Conservation (phyloP, 1,140 invertebrate species). For the Cyphomyrmex costatus region DNA sequence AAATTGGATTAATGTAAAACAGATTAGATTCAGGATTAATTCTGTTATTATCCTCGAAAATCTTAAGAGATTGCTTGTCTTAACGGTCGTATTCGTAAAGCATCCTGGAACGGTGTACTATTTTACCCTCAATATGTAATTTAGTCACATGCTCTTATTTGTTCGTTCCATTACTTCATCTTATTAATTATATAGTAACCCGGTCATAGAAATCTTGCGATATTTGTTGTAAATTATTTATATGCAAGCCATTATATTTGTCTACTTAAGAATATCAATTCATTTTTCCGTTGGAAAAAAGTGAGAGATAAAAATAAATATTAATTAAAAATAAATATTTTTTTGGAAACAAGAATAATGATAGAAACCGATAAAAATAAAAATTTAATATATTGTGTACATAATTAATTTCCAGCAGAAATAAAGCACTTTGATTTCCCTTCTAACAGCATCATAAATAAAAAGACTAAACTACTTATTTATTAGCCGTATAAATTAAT, state of each 20-base stretch:
- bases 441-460: not conserved
- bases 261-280: not conserved
- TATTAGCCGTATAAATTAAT: too few species aligned
- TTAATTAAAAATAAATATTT: not conserved
- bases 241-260: not conserved
- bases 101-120: slow-evolving; percentile 48
- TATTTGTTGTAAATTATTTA: not conserved
- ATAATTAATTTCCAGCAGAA: not conserved
- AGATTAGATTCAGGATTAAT: slow-evolving; percentile 20
- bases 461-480: not conserved
- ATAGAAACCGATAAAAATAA: not conserved
- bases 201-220: slow-evolving; percentile 26
- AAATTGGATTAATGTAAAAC: slow-evolving; percentile 17
- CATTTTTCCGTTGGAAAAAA: not conserved
- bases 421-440: not conserved
- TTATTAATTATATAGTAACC: slow-evolving; percentile 19
- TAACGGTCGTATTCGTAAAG: slow-evolving; percentile 32
- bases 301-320: not conserved
- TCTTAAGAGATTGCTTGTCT: slow-evolving; percentile 14
- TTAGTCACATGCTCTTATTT: slow-evolving; percentile 25
- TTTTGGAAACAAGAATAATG: too few species aligned
- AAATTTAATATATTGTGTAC: not conserved
- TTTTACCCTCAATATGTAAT: slow-evolving; percentile 33
- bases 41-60: not conserved
- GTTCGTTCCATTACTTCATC: slow-evolving; percentile 1